A percentile compares a stretch with the other conserved stretches of the same genome.
These are phyloP conservation scores for Mobula birostris DNA, from an alignment of 2,113 vertebrate species.

Conservation along the genomic window DNA sequence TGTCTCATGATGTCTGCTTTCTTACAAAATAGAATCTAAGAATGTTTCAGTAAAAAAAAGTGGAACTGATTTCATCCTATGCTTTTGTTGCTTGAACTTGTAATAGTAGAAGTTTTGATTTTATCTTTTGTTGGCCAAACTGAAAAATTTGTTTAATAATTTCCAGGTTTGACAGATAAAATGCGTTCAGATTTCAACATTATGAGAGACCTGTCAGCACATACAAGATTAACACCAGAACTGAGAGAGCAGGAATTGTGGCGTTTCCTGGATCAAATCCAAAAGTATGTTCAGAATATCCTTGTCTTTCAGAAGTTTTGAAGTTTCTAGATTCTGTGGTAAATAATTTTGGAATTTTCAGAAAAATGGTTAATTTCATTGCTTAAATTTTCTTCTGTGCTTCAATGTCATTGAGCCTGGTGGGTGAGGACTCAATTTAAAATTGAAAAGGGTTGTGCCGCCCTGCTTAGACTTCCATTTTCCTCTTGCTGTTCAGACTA, in stretches of 20 bases:
- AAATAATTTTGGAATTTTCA: not conserved
- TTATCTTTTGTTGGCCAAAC: not conserved
- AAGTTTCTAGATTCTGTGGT: not conserved
- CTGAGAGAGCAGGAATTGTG: constrained; percentile 68
- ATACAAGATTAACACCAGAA: constrained; percentile 75
- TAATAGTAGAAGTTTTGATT: not conserved
- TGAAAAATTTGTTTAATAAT: not conserved
- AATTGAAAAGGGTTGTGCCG: not conserved
- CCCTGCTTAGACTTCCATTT: not conserved
- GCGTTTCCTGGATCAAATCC: constrained; percentile 65
- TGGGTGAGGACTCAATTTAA: not conserved
- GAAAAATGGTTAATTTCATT: not conserved
- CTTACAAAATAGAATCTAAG: not conserved
- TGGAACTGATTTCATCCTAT: not conserved
- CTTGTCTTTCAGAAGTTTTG: not conserved
- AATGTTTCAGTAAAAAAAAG: not conserved
- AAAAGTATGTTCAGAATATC: constrained; percentile 54
- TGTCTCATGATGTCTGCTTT: not conserved
- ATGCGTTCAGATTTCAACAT: constrained; percentile 79
- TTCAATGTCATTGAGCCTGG: not conserved
- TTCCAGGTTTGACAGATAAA: constrained; percentile 78
- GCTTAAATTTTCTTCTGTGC: not conserved
- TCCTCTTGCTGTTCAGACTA: not conserved
- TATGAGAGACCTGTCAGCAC: constrained; percentile 78
- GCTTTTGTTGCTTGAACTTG: not conserved